Evolutionary conservation across 2,888 invertebrate species (phyloP).

Genomic region (Diogma glabrata): DNA sequence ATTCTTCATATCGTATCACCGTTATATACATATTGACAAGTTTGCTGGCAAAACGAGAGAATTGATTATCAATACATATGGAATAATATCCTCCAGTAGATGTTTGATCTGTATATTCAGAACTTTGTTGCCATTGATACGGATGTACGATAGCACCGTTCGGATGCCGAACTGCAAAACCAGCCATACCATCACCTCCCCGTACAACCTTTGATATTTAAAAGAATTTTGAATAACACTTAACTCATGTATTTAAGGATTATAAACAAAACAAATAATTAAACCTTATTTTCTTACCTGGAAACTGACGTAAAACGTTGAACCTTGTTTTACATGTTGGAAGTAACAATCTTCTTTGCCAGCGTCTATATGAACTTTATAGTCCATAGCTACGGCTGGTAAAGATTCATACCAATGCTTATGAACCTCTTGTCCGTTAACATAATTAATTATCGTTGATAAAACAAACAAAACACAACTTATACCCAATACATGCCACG

Average conservation of each 20-base stretch:
- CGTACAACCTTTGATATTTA: constrained; percentile 72
- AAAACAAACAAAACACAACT: constrained; percentile 2
- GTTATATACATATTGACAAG: constrained; percentile 82
- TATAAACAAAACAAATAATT: too few relatives aligned
- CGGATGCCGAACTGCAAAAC: constrained; percentile 81
- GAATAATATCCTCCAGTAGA: constrained; percentile 78
- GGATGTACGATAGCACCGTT: constrained; percentile 75
- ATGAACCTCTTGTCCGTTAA: constrained; percentile 21
- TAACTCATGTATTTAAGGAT: too few relatives aligned
- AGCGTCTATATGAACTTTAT: constrained; percentile 90
- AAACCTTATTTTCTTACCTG: constrained; percentile 64
- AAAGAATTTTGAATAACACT: too few relatives aligned
- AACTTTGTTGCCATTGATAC: constrained; percentile 80
- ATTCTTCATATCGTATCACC: constrained; percentile 83
- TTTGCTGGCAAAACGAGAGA: constrained; percentile 82
- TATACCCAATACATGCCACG: constrained; percentile 5
- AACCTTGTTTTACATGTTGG: constrained; percentile 84
- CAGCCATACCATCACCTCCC: constrained; percentile 90
- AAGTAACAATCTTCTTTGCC: constrained; percentile 92
- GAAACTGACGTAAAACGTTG: constrained; percentile 87
- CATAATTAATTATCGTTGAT: constrained; percentile 2
- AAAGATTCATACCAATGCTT: constrained; percentile 72
- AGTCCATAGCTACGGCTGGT: constrained; percentile 91
- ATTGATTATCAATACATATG: constrained; percentile 87
- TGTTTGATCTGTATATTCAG: constrained; percentile 77